phyloP scores from a whole-genome alignment of 2,113 vertebrate genomes.

The Apistogramma diplotaenia region DNA sequence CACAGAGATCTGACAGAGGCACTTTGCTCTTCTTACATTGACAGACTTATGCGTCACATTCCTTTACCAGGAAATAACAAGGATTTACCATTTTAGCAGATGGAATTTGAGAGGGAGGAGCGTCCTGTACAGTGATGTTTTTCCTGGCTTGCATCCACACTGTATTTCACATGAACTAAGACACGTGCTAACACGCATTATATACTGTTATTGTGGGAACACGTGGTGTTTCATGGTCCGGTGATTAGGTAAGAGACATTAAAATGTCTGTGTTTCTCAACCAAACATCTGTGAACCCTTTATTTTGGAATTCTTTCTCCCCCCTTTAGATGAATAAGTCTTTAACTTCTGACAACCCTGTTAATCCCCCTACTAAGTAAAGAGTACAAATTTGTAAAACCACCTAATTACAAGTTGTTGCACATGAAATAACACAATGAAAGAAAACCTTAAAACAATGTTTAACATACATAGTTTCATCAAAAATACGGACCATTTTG shows the following conservation, averaged over 20 bases:
- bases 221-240: not conserved
- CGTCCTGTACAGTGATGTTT: not conserved
- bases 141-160: not conserved
- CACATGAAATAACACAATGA: not conserved
- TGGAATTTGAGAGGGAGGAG: not conserved
- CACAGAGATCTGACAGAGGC: not conserved
- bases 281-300: not conserved
- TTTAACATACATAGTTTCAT: not conserved
- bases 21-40: fast-evolving
- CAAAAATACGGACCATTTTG: not conserved
- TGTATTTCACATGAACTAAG: not conserved
- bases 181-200: not conserved
- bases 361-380: not conserved
- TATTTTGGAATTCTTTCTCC: not conserved
- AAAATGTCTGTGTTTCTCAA: not conserved
- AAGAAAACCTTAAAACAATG: not conserved
- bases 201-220: not conserved
- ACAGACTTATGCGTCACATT: no score
- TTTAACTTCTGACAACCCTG: not conserved
- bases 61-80: not conserved
- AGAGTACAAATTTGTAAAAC: not conserved
- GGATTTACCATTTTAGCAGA: not conserved
- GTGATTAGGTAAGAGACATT: not conserved
- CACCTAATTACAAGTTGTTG: not conserved
- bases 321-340: fast-evolving